Evolutionary conservation across 1,140 invertebrate species (phyloP).

Genomic region (Brachionus rotundiformis): DNA sequence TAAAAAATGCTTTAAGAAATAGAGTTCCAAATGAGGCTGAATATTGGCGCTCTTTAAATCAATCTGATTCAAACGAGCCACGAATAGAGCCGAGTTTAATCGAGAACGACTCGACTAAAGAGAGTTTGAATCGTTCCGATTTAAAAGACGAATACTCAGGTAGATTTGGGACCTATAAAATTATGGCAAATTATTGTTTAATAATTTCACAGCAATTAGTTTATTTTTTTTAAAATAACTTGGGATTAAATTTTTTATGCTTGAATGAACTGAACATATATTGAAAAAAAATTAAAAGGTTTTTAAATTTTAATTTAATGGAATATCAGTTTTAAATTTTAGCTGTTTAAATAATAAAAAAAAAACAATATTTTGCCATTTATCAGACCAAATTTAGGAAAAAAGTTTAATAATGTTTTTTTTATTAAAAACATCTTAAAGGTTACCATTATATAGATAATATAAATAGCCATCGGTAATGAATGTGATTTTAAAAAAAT

Average conservation of each 20-base stretch:
- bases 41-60: conserved; percentile 9
- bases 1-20: conserved; percentile 1
- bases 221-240: not conserved
- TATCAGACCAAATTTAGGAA: not conserved
- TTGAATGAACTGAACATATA: not conserved
- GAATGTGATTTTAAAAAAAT: not conserved
- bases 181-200: conserved; percentile 26
- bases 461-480: not conserved
- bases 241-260: not conserved
- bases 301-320: not conserved
- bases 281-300: not conserved
- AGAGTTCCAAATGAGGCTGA: not conserved
- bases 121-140: conserved; percentile 31
- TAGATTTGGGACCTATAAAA: not conserved
- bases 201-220: not conserved
- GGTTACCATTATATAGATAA: conserved; percentile 40
- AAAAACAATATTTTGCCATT: conserved; percentile 14
- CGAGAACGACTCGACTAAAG: conserved; percentile 19
- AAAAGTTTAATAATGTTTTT: not conserved
- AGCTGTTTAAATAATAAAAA: not conserved
- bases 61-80: not conserved
- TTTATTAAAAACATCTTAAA: not conserved
- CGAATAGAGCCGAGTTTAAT: not conserved
- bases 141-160: not conserved
- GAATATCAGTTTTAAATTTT: not conserved